Conservation (phyloP, 2,888 invertebrate species). For the Orthosia cruda region DNA sequence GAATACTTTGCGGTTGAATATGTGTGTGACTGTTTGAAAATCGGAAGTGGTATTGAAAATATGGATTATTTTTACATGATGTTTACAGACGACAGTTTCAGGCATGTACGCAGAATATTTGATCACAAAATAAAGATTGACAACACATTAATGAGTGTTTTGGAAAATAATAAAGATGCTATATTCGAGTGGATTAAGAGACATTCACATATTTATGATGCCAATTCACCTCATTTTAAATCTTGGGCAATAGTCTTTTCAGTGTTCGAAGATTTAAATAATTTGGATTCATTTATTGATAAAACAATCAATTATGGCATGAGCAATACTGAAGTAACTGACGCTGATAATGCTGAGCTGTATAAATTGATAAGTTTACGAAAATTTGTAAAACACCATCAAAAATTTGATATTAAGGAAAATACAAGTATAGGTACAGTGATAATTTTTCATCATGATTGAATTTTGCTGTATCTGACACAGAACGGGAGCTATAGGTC, state of each 20-base stretch:
- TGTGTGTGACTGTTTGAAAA: background rate
- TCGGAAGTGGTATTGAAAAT: background rate
- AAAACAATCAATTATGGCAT: background rate
- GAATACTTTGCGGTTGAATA: constrained; percentile 1
- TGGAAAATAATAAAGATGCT: background rate
- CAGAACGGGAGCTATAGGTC: no score
- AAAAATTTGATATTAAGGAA: no score
- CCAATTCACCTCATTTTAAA: background rate
- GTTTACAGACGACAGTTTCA: background rate
- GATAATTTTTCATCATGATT: no score
- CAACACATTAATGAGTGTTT: background rate
- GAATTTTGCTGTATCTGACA: no score
- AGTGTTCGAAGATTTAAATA: background rate
- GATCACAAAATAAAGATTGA: background rate
- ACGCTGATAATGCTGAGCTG: no score
- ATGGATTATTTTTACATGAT: background rate
- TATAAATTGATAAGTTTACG: no score
- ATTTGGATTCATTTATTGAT: background rate
- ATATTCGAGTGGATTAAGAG: background rate
- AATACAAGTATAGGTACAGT: no score
- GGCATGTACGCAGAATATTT: background rate
- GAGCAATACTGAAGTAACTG: no score
- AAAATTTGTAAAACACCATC: no score
- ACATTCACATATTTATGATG: no score
- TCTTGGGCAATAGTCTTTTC: background rate